phyloP scores from a whole-genome alignment of 2,888 invertebrate genomes.

The Morpho achilles region DNA sequence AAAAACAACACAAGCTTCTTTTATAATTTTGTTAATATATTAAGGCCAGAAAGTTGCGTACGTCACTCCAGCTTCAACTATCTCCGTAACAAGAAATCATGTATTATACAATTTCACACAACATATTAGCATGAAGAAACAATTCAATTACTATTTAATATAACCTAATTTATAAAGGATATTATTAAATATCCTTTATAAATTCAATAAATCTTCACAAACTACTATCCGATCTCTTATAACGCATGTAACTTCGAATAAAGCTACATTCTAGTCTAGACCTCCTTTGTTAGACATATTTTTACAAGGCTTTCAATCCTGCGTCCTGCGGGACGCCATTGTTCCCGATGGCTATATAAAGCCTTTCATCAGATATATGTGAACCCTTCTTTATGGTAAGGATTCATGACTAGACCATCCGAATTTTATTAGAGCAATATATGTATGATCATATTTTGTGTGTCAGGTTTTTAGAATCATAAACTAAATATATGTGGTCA shows the following conservation, averaged over 20 bases:
- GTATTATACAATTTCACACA: too few relatives aligned
- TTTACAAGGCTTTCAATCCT: constrained; percentile 51
- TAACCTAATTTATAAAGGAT: neutral
- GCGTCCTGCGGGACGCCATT: constrained; percentile 51
- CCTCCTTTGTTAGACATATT: constrained; percentile 50
- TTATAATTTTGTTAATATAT: too few relatives aligned
- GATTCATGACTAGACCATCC: neutral
- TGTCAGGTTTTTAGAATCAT: neutral
- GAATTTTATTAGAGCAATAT: neutral
- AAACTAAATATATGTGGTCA: neutral
- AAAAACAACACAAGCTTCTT: too few relatives aligned
- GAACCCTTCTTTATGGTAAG: constrained; percentile 11
- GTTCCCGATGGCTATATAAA: constrained; percentile 36
- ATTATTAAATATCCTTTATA: neutral
- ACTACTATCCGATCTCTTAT: constrained; percentile 19
- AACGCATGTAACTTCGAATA: constrained; percentile 50
- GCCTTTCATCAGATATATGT: constrained; percentile 18
- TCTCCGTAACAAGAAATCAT: too few relatives aligned
- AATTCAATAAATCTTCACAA: neutral
- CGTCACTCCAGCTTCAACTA: too few relatives aligned
- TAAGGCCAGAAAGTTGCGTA: too few relatives aligned
- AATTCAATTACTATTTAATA: too few relatives aligned
- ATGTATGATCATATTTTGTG: too few relatives aligned
- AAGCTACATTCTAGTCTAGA: constrained; percentile 47
- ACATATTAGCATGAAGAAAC: too few relatives aligned